Conservation (phyloP, 2,797 vertebrate species). For the Gastrophryne carolinensis region DNA sequence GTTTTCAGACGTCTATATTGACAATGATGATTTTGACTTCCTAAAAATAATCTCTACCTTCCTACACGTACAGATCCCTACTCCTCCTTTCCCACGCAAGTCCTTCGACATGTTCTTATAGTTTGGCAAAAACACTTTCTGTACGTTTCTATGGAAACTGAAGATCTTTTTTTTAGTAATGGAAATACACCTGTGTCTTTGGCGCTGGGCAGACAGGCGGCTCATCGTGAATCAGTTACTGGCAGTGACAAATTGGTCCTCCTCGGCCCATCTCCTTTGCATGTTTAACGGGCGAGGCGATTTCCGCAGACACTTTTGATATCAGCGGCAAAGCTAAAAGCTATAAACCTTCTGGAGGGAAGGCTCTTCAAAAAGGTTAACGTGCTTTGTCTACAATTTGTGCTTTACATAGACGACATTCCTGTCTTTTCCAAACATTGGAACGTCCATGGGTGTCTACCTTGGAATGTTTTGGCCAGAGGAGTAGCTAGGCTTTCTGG, state of each 20-base stretch:
- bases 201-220: neutral
- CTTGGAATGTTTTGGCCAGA: neutral
- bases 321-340: neutral
- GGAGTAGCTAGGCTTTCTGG: no score
- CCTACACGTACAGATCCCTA: neutral
- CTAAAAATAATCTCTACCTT: neutral
- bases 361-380: neutral
- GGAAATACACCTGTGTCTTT: neutral
- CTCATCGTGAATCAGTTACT: neutral
- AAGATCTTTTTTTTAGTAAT: neutral
- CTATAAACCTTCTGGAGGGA: neutral
- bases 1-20: neutral
- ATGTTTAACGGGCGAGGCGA: neutral
- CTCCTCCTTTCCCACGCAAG: neutral
- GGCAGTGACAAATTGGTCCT: slow-evolving; percentile 26
- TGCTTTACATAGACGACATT: neutral
- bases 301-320: neutral
- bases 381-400: neutral
- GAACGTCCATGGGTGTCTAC: neutral
- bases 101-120: neutral
- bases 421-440: neutral
- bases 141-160: slow-evolving; percentile 31
- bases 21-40: neutral
- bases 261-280: neutral
- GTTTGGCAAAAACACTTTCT: neutral